Conservation (phyloP, 2,888 invertebrate species). For the Plagiodera versicolora region DNA sequence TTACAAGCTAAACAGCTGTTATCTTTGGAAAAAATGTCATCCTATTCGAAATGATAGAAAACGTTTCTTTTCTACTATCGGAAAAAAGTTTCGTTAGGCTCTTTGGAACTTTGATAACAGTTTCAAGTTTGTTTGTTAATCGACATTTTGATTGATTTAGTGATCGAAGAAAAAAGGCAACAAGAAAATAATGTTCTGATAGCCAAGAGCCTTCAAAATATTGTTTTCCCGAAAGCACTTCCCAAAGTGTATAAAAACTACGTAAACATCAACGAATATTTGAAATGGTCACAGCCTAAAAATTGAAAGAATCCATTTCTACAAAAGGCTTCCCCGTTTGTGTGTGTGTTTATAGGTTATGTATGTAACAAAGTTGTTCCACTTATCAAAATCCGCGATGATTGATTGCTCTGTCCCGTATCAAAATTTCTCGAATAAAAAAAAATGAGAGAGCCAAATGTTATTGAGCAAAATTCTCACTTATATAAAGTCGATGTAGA, state of each 20-base stretch:
- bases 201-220: constrained; percentile 13
- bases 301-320: constrained; percentile 39
- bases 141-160: constrained; percentile 31
- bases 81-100: constrained; percentile 27
- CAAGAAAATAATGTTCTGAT: constrained; percentile 23
- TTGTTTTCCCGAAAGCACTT: constrained; percentile 18
- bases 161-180: constrained; percentile 23
- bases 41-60: constrained; percentile 20
- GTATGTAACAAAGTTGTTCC: constrained; percentile 1
- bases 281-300: constrained; percentile 47
- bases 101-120: constrained; percentile 30
- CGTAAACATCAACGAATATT: constrained; percentile 43
- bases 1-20: constrained; percentile 26
- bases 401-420: not conserved
- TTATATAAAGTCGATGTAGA: constrained; percentile 18
- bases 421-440: not conserved
- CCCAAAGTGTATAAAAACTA: constrained; percentile 35
- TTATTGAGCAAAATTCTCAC: constrained; percentile 30
- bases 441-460: constrained; percentile 22
- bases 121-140: constrained; percentile 24
- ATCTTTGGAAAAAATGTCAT: constrained; percentile 36
- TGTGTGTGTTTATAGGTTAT: constrained; percentile 1
- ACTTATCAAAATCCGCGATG: not conserved
- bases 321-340: constrained; percentile 17
- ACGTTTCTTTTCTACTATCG: constrained; percentile 7